These are phyloP conservation scores for Cydia fagiglandana DNA, from an alignment of 1,140 invertebrate species.

Conservation along the genomic window DNA sequence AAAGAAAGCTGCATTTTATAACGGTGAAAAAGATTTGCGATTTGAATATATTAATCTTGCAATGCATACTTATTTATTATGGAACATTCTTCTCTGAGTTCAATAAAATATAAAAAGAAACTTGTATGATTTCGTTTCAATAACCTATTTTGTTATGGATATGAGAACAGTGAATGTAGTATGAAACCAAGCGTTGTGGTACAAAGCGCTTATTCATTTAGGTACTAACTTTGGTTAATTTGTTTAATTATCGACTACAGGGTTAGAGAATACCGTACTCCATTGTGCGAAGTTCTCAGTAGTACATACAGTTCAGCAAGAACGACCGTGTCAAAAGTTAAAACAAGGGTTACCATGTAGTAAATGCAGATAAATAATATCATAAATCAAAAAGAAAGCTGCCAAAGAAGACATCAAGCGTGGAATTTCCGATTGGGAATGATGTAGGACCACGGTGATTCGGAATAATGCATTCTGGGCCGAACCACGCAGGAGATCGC, in stretches of 20 bases:
- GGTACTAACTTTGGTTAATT: slow-evolving; percentile 33
- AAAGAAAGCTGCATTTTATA: slow-evolving; percentile 37
- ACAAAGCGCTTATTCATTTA: slow-evolving; percentile 28
- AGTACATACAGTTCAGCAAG: background rate
- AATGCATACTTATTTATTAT: too few species aligned
- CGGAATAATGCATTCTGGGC: slow-evolving; percentile 71
- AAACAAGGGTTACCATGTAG: slow-evolving; percentile 37
- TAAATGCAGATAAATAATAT: slow-evolving; percentile 46
- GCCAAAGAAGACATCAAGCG: slow-evolving; percentile 70
- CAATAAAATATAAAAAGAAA: background rate
- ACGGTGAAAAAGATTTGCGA: background rate
- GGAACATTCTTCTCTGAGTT: background rate
- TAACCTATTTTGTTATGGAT: background rate
- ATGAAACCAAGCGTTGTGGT: slow-evolving; percentile 35
- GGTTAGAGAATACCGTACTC: background rate
- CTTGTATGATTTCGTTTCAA: background rate
- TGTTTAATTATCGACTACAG: slow-evolving; percentile 17
- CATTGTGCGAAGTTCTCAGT: background rate
- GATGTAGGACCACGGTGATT: slow-evolving; percentile 68
- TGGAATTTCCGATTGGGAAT: slow-evolving; percentile 73
- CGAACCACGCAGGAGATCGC: slow-evolving; percentile 62
- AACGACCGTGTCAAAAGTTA: background rate
- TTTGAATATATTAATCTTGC: background rate
- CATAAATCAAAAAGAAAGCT: slow-evolving; percentile 74
- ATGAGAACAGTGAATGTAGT: slow-evolving; percentile 35